phyloP scores from a whole-genome alignment of 2,888 invertebrate genomes.

The Mythimna pallens region DNA sequence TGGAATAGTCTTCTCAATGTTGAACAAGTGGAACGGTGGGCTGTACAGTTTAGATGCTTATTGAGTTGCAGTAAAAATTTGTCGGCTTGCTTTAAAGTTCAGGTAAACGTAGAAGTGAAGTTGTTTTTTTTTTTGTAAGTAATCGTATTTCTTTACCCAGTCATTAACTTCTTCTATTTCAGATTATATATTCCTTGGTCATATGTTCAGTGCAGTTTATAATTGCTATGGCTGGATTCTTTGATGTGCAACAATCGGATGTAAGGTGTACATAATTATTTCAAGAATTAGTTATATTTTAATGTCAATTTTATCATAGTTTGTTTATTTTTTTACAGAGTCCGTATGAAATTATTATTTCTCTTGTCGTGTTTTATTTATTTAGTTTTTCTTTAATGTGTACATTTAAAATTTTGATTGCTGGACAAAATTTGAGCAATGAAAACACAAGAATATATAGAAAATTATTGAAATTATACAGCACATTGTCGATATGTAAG shows the following conservation, averaged over 20 bases:
- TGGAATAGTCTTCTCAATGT: background rate
- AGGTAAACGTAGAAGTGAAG: conserved; percentile 13
- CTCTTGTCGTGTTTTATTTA: background rate
- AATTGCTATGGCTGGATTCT: too few relatives aligned
- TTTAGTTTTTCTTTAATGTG: background rate
- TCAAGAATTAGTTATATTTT: background rate
- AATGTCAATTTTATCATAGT: too few relatives aligned
- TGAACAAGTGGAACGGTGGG: conserved; percentile 8
- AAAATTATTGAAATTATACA: conserved; percentile 21
- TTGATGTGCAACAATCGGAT: background rate
- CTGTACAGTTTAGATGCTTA: conserved; percentile 18
- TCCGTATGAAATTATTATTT: background rate
- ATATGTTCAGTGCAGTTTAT: background rate
- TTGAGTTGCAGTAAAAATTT: conserved; percentile 28
- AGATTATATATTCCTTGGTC: background rate
- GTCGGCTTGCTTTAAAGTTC: conserved; percentile 8
- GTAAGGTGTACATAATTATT: background rate
- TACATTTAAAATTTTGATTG: conserved; percentile 1
- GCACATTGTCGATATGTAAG: conserved; percentile 24
- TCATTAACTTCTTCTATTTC: background rate
- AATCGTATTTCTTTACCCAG: too few relatives aligned
- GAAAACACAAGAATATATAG: conserved; percentile 6
- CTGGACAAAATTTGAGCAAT: conserved; percentile 31
- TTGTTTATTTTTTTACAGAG: background rate
- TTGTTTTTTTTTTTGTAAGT: too few relatives aligned